A percentile compares a stretch with the other conserved stretches of the same genome.
Conservation (phyloP, 2,888 invertebrate species). For the Drosophila formosana region DNA sequence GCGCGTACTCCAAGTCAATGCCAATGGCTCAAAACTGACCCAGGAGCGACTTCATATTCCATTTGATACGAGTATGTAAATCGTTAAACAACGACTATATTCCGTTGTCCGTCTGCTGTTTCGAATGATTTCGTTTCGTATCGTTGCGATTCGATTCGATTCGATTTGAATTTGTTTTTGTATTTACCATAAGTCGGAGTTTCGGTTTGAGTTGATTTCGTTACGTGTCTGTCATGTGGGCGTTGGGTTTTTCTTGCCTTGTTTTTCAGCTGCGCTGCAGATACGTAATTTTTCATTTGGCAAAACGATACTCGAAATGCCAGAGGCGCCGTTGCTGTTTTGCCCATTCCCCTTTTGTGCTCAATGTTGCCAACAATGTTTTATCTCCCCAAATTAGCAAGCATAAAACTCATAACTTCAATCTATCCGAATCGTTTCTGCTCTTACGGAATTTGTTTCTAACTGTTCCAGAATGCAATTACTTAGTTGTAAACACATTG, state of each 20-base stretch:
- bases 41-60: constrained; percentile 25
- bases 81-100: background rate
- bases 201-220: constrained; percentile 27
- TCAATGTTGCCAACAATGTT: background rate
- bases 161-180: constrained; percentile 18
- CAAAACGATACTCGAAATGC: constrained; percentile 25
- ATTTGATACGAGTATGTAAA: constrained; percentile 4
- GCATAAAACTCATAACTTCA: background rate
- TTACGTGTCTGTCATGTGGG: constrained; percentile 59
- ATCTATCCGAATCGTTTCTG: too few species aligned
- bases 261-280: constrained; percentile 41
- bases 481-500: too few species aligned
- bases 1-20: constrained; percentile 49
- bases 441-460: too few species aligned
- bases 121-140: constrained; percentile 4
- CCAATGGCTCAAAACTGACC: constrained; percentile 41
- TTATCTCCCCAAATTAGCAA: background rate
- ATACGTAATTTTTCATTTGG: constrained; percentile 55
- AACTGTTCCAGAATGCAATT: too few species aligned
- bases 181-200: background rate
- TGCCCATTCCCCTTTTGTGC: background rate
- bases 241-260: constrained; percentile 60
- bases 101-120: too few species aligned
- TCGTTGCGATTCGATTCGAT: constrained; percentile 28
- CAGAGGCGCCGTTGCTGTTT: constrained; percentile 30